Conservation (phyloP, 2,797 vertebrate species). For the Schizopygopsis malacanthus region DNA sequence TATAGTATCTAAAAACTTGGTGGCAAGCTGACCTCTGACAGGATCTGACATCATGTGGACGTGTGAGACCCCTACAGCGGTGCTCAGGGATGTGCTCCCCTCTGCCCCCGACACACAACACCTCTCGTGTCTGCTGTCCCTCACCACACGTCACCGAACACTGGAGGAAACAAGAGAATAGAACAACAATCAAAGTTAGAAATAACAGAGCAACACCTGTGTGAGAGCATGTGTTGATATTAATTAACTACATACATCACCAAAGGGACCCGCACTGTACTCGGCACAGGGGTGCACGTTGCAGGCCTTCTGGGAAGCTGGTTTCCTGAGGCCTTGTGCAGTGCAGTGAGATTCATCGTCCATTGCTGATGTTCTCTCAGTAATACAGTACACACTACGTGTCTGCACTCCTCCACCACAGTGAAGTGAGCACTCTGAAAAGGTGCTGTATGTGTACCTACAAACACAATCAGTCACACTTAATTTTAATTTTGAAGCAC, state of each 20-base stretch:
- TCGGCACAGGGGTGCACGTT: slow-evolving; percentile 79
- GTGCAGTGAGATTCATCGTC: slow-evolving; percentile 80
- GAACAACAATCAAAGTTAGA: background rate
- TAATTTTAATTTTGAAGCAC: background rate
- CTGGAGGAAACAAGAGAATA: slow-evolving; percentile 68
- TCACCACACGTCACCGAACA: slow-evolving; percentile 90
- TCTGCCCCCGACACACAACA: slow-evolving; percentile 76
- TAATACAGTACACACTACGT: slow-evolving; percentile 83
- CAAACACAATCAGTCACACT: slow-evolving; percentile 29
- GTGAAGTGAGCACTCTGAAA: slow-evolving; percentile 81
- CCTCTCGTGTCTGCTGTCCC: slow-evolving; percentile 85
- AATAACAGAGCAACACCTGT: background rate
- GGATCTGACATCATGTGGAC: slow-evolving; percentile 74
- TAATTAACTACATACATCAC: slow-evolving; percentile 66
- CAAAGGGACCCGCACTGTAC: slow-evolving; percentile 77
- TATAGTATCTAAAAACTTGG: slow-evolving; percentile 80
- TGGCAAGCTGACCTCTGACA: slow-evolving; percentile 81
- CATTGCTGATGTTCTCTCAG: slow-evolving; percentile 70
- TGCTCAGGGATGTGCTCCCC: slow-evolving; percentile 76
- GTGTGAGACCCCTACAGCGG: slow-evolving; percentile 75
- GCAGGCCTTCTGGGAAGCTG: slow-evolving; percentile 81
- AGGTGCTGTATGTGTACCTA: slow-evolving; percentile 83
- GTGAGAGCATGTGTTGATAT: background rate
- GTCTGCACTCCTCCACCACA: slow-evolving; percentile 87
- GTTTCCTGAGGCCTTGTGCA: slow-evolving; percentile 74